Evolutionary conservation across 2,888 invertebrate genomes (phyloP), one percentile per base, ranked within the genome.

Genomic region (Agrotis ipsilon): DNA sequence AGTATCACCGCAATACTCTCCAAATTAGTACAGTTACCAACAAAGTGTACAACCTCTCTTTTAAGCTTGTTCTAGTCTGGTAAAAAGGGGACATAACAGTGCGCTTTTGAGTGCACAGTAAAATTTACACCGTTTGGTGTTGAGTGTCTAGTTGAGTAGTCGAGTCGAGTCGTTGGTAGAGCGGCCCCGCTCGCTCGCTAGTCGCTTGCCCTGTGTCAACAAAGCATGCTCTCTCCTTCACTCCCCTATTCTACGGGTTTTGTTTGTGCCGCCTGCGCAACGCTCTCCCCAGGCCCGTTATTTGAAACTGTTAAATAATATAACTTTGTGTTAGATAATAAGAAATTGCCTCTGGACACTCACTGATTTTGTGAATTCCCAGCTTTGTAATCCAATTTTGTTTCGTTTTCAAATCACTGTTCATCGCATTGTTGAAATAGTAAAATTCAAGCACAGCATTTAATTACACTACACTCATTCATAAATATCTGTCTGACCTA

Each of bases 201-300:
- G 83, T 82, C 89, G 92, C 92, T 92, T 87, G 91, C 87, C 87
- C 88, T 89, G 92, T 93, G 92, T 94, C 94, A 95, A 95, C 94
- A 95, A 93, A 92, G 90, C 77, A 88, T 91, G 91, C 92, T 92
- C 92, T 92, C 93, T 93, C 92, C 90, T 91, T 92, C 91, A 82
- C 92, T 93, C 92, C 92, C 93, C 90, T 92, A 89, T 89, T 88
- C 89, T 79, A 78, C 74, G 77, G 87, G 90, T 93, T 93, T 94
- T 92, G 92, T 93, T 91, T 90, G 89, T 87, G 79, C 89, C 90
- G 89, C 89, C 90, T 89, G 86, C 88, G 87, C 90, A 88, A 87
- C 83, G 84, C 85, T 76, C 75, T 59, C 75, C 76, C 82, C 81
- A 84, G 87, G 81, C 84, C 85, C 86, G 82, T 81, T 82, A 85